These are phyloP conservation scores for Brachyhypopomus occidentalis DNA, from an alignment of 2,113 vertebrate species.

Conservation along the genomic window DNA sequence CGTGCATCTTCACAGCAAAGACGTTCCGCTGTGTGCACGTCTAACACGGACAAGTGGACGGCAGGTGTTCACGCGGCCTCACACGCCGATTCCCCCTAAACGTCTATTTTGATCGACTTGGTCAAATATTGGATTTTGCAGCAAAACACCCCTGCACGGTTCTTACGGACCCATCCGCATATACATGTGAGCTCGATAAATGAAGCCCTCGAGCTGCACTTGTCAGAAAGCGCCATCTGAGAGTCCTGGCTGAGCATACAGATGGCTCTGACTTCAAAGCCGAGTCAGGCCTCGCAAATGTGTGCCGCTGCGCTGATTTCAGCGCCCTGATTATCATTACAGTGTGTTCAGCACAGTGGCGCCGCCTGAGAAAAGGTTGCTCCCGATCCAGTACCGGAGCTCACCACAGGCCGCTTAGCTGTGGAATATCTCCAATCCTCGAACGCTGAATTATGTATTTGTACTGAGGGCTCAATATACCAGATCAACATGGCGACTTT, in stretches of 20 bases:
- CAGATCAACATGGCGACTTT: constrained; percentile 36
- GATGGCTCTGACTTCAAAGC: constrained; percentile 42
- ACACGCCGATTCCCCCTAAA: not conserved
- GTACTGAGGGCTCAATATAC: constrained; percentile 33
- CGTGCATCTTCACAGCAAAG: too few species aligned
- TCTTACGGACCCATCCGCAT: not conserved
- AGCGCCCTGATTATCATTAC: constrained; percentile 31
- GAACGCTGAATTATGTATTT: constrained; percentile 47
- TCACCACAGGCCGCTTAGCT: constrained; percentile 27
- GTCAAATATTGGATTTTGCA: not conserved
- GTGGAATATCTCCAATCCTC: constrained; percentile 26
- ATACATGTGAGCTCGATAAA: constrained; percentile 16
- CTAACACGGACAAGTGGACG: too few species aligned
- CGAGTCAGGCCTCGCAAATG: constrained; percentile 23
- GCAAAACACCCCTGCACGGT: not conserved
- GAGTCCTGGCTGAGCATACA: constrained; percentile 26
- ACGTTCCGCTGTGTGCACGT: too few species aligned
- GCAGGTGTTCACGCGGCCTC: too few species aligned
- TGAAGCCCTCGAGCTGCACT: constrained; percentile 16
- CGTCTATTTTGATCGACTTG: not conserved
- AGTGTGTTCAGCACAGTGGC: constrained; percentile 23
- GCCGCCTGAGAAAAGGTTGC: constrained; percentile 20
- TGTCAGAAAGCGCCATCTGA: constrained; percentile 36
- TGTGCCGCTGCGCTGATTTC: not conserved
- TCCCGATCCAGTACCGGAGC: constrained; percentile 21